Percentiles rank a stretch among this genome's conserved stretches.
These are phyloP conservation scores for Scatophagus argus DNA, from an alignment of 2,113 vertebrate species.

Conservation along the genomic window DNA sequence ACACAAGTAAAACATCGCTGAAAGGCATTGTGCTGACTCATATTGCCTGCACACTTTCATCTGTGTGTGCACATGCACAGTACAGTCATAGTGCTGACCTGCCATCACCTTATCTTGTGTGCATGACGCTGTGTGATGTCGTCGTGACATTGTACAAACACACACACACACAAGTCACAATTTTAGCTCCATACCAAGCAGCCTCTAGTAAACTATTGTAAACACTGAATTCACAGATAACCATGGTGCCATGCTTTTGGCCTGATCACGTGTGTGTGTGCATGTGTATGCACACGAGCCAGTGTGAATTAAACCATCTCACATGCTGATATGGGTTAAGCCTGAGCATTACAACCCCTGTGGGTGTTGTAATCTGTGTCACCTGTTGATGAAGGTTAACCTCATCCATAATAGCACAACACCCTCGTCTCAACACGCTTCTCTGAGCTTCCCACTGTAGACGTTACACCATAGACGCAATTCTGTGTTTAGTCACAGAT, in stretches of 20 bases:
- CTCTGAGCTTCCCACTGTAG: slow-evolving; percentile 22
- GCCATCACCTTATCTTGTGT: background rate
- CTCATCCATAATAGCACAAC: slow-evolving; percentile 42
- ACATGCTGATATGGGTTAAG: slow-evolving; percentile 46
- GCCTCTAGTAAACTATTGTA: background rate
- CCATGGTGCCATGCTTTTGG: background rate
- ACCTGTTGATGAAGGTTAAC: slow-evolving; percentile 68
- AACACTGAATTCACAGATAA: background rate
- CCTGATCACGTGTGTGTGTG: background rate
- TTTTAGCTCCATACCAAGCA: background rate
- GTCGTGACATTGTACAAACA: slow-evolving; percentile 17
- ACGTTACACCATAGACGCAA: slow-evolving; percentile 34
- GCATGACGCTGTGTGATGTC: slow-evolving; percentile 8
- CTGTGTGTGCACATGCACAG: background rate
- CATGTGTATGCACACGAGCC: background rate
- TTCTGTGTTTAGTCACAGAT: slow-evolving; percentile 43
- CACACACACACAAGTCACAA: background rate
- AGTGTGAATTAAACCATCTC: slow-evolving; percentile 5
- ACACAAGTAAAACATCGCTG: slow-evolving; percentile 46
- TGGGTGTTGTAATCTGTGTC: slow-evolving; percentile 53
- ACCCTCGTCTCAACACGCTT: no score
- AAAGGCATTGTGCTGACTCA: slow-evolving; percentile 67
- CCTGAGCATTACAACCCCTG: slow-evolving; percentile 42
- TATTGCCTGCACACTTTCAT: slow-evolving; percentile 33
- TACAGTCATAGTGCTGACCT: slow-evolving; percentile 36